Evolutionary conservation across 2,888 invertebrate species (phyloP).

Genomic region (Palloptera scutellata): DNA sequence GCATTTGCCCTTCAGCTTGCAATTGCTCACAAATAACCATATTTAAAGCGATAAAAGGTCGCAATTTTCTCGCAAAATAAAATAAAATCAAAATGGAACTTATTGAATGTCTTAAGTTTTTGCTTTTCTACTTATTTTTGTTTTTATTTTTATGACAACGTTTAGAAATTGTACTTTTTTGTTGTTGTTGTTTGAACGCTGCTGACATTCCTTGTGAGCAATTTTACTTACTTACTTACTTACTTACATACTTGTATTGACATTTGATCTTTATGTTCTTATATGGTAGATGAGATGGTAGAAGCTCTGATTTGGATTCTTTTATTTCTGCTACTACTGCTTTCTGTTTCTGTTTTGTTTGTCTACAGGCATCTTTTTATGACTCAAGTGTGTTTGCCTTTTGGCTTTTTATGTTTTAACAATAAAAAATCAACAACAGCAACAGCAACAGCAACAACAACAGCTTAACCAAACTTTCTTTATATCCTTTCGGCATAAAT

Average conservation of each 20-base stretch:
- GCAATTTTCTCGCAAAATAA: slow-evolving; percentile 28
- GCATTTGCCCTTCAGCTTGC: too few species aligned
- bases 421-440: slow-evolving; percentile 59
- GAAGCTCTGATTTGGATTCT: slow-evolving; percentile 21
- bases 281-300: slow-evolving; percentile 37
- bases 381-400: slow-evolving; percentile 64
- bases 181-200: slow-evolving; percentile 28
- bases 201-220: slow-evolving; percentile 8
- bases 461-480: not conserved
- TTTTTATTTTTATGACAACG: slow-evolving; percentile 59
- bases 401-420: slow-evolving; percentile 62
- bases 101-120: slow-evolving; percentile 61
- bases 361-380: slow-evolving; percentile 62
- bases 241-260: slow-evolving; percentile 58
- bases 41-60: slow-evolving; percentile 58
- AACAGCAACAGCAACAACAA: slow-evolving; percentile 25
- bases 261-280: slow-evolving; percentile 61
- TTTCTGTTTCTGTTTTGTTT: slow-evolving; percentile 49
- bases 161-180: slow-evolving; percentile 51
- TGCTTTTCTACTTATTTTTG: slow-evolving; percentile 35
- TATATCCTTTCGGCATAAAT: slow-evolving; percentile 36
- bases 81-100: slow-evolving; percentile 41
- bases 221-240: slow-evolving; percentile 32
- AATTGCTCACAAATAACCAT: slow-evolving; percentile 37
- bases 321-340: slow-evolving; percentile 25